Evolutionary conservation across 1,140 invertebrate species (phyloP).

Genomic region (Andricus grossulariae): DNA sequence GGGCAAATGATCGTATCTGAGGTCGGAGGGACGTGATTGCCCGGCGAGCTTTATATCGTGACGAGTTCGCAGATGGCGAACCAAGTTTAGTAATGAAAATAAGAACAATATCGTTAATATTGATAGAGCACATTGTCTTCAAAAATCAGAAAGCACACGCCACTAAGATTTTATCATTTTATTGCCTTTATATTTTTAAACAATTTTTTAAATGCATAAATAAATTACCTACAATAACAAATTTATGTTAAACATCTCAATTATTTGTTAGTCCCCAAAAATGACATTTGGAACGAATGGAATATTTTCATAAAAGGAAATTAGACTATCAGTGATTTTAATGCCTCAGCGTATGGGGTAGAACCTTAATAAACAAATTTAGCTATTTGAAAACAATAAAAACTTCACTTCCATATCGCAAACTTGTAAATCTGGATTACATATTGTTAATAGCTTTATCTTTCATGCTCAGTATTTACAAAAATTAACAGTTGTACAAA

Average conservation of each 20-base stretch:
- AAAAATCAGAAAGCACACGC: not conserved
- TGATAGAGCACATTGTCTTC: not conserved
- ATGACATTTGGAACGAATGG: not conserved
- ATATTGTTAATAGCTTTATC: no score
- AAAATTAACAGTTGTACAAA: no score
- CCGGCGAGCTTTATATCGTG: constrained; percentile 43
- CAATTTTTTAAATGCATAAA: not conserved
- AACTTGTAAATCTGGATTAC: not conserved
- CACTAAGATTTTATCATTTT: constrained; percentile 3
- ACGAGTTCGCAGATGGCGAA: not conserved
- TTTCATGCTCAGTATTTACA: no score
- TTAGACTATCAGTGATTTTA: not conserved
- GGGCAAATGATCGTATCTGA: constrained; percentile 47
- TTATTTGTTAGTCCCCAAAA: no score
- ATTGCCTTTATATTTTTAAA: not conserved
- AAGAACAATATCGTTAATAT: constrained; percentile 18
- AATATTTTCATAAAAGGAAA: not conserved
- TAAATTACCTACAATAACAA: not conserved
- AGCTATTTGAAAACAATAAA: not conserved
- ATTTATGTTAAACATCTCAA: not conserved
- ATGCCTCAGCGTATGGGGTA: not conserved
- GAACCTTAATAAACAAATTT: not conserved
- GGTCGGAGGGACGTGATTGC: constrained; percentile 44
- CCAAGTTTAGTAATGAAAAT: constrained; percentile 16
- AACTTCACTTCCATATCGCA: not conserved